Conservation (phyloP, 2,797 vertebrate genomes). For the Scomberomorus guttatus region DNA sequence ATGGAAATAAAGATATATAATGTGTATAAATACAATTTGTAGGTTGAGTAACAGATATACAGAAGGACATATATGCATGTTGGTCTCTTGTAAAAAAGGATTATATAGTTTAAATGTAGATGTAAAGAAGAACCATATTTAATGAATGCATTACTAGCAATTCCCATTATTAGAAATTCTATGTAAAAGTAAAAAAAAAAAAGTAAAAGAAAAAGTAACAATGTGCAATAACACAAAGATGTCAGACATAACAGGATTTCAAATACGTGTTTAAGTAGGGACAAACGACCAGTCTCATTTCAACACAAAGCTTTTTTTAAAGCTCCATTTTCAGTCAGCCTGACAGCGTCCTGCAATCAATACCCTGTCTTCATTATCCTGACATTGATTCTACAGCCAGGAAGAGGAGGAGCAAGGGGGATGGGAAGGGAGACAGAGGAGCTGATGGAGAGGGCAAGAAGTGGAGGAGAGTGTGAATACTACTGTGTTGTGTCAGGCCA, state of each 20-base stretch:
- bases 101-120: neutral
- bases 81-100: too few species aligned
- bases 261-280: neutral
- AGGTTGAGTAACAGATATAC: neutral
- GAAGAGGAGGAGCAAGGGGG: constrained; percentile 44
- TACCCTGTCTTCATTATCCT: constrained; percentile 52
- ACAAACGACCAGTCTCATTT: neutral
- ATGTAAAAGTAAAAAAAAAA: too few species aligned
- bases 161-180: neutral
- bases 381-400: constrained; percentile 61
- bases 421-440: neutral
- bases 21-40: neutral
- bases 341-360: constrained; percentile 48
- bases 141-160: neutral
- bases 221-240: neutral
- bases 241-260: neutral
- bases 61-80: too few species aligned
- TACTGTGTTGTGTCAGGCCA: neutral
- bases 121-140: neutral
- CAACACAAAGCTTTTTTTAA: constrained; percentile 4
- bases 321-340: constrained; percentile 34
- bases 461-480: constrained; percentile 1
- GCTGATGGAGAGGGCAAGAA: constrained; percentile 26
- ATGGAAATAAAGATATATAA: too few species aligned
- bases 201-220: neutral